A percentile compares a stretch with the other conserved stretches of the same genome.
These are phyloP conservation scores for Vireo griseus DNA, from an alignment of 2,797 vertebrate species.

Conservation along the genomic window DNA sequence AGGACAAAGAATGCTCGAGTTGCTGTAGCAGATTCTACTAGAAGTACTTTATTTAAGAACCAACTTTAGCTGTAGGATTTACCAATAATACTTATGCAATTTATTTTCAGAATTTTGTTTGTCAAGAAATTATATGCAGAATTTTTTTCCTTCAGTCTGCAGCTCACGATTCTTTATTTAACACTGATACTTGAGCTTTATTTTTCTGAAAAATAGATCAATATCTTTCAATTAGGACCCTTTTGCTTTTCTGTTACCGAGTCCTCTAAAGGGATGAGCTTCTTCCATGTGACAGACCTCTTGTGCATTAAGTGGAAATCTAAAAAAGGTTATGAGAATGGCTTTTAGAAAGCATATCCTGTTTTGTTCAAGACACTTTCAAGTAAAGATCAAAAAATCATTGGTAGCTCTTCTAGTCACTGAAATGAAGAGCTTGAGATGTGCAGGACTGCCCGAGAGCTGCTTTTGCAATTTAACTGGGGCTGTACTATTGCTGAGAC, in stretches of 20 bases:
- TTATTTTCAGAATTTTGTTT: background rate
- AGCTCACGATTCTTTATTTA: background rate
- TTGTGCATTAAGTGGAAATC: background rate
- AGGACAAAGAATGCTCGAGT: background rate
- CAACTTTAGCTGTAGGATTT: background rate
- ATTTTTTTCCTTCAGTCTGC: background rate
- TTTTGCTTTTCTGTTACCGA: background rate
- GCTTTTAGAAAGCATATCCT: background rate
- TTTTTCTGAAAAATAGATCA: background rate
- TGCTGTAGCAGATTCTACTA: background rate
- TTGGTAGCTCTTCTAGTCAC: background rate
- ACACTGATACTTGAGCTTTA: background rate
- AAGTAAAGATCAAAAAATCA: background rate
- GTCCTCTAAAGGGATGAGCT: background rate
- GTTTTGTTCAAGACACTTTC: background rate
- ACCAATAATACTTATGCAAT: background rate
- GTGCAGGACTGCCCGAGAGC: background rate
- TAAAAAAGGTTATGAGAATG: background rate
- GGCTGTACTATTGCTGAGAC: background rate
- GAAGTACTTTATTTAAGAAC: background rate
- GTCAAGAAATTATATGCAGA: background rate
- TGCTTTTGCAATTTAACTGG: background rate
- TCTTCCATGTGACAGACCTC: background rate
- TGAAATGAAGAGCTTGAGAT: background rate
- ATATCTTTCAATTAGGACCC: background rate